Base-by-base conservation (phyloP, 2,113 vertebrate genomes). In the Petromus typicus region DNA sequence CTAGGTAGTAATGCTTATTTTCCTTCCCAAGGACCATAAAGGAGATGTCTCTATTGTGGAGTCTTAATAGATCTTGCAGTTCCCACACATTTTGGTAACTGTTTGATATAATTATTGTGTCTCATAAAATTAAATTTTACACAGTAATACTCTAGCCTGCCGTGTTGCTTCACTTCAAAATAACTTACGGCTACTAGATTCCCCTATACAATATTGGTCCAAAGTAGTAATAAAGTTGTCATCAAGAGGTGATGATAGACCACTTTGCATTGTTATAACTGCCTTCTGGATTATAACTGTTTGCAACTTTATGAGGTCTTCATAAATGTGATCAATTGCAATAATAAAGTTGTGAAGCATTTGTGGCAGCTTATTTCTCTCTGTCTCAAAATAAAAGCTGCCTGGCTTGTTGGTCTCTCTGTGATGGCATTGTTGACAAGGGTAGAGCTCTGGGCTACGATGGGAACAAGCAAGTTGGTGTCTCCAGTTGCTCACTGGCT, bases 301-400 rank as follows among this genome's bases (percentile, higher is more conserved):
- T 80, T 96, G 61, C 94, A 97, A 80, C 90, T 98, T 96, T 97
- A 90, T 75, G 81, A 88, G 91, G 76, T 45, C 95, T 97, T 95
- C 97, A 97, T 97, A 98, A 97, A 97, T 1, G 22, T 95, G 94
- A 98, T 97, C 97, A 95, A 97, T 90, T 73, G 92, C 78, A 94
- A 95, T 89, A 97, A 97, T 95, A 97, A 97, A 93, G 23, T 89
- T 66, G 80, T 30, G 66, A 96, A 94, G 45, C 95, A 95, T 95
- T 80, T 95, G 79, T 97, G 92, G 95, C 96, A 87, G 93, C 86
- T 95, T 94, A 83, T 95, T 91, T 84, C 56, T 51, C 71, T 89
- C 82, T 51, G 54, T 61, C 8, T 61, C 84, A 67, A 66, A 92
- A 84, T 40, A 64, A 83, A 23, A 89, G 54, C 73, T 93, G 45